Conservation (phyloP, 2,797 vertebrate genomes). For the Rhodeus uyekii region DNA sequence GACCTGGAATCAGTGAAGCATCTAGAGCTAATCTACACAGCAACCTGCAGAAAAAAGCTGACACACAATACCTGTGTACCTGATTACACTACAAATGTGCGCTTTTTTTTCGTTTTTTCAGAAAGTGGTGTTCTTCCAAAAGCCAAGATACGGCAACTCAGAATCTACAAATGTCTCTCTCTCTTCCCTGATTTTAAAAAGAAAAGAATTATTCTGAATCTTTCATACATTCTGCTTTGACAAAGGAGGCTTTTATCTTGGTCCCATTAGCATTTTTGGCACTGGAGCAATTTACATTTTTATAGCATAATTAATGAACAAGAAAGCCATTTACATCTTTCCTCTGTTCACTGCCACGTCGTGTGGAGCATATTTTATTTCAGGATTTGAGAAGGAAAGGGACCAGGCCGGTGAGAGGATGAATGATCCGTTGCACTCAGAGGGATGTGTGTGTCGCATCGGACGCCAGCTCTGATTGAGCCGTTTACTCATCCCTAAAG, state of each 20-base stretch:
- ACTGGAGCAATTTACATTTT: slow-evolving; percentile 83
- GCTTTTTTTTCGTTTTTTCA: background rate
- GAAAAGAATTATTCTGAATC: slow-evolving; percentile 72
- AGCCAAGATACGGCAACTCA: slow-evolving; percentile 54
- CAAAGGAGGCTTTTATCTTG: slow-evolving; percentile 79
- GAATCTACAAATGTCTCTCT: slow-evolving; percentile 48
- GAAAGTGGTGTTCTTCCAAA: slow-evolving; percentile 56
- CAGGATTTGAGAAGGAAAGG: slow-evolving; percentile 52
- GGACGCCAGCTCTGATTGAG: slow-evolving; percentile 71
- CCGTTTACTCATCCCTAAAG: slow-evolving; percentile 67
- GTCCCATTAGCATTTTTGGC: slow-evolving; percentile 81
- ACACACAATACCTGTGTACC: slow-evolving; percentile 61
- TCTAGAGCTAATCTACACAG: slow-evolving; percentile 53
- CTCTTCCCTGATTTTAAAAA: slow-evolving; percentile 42
- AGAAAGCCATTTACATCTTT: slow-evolving; percentile 77
- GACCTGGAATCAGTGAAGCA: slow-evolving; percentile 48
- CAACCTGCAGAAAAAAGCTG: slow-evolving; percentile 45
- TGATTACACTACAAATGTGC: slow-evolving; percentile 56
- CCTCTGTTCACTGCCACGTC: slow-evolving; percentile 60
- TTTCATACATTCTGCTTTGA: slow-evolving; percentile 75
- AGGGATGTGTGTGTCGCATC: too few species aligned
- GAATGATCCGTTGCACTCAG: too few species aligned
- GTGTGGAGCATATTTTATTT: slow-evolving; percentile 65
- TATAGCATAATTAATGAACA: slow-evolving; percentile 85
- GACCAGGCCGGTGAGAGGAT: slow-evolving; percentile 49